These are phyloP conservation scores for Papilio gigon DNA, from an alignment of 2,888 invertebrate genomes.

Conservation along the genomic window DNA sequence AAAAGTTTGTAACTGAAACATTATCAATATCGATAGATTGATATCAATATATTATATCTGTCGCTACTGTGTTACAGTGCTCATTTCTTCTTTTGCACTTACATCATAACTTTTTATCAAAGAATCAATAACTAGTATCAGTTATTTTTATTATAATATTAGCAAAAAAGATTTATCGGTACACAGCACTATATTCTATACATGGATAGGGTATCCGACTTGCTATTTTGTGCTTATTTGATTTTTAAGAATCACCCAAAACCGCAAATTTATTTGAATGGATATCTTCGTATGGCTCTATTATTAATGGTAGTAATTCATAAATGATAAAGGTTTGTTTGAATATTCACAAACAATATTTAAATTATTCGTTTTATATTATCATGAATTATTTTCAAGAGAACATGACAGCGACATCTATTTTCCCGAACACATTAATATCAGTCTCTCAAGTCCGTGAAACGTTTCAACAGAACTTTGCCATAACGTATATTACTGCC, in stretches of 20 bases:
- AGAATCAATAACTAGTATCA: not conserved
- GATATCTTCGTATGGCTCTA: too few relatives aligned
- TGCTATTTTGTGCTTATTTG: too few relatives aligned
- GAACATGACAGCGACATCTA: slow-evolving; percentile 17
- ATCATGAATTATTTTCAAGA: not conserved
- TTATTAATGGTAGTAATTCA: too few relatives aligned
- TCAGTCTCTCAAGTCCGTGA: not conserved
- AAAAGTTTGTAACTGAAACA: not conserved
- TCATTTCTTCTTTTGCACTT: not conserved
- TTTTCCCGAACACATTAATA: slow-evolving; percentile 9
- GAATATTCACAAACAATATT: too few relatives aligned
- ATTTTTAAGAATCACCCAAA: too few relatives aligned
- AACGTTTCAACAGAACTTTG: not conserved
- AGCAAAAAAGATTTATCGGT: not conserved
- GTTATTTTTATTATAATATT: not conserved
- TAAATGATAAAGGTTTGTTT: too few relatives aligned
- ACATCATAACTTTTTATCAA: not conserved
- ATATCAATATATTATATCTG: slow-evolving; percentile 1
- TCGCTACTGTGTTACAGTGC: slow-evolving; percentile 23
- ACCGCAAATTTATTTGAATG: too few relatives aligned
- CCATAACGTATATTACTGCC: not conserved
- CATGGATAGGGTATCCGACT: too few relatives aligned
- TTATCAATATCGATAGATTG: slow-evolving; percentile 6
- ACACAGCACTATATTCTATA: too few relatives aligned
- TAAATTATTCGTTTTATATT: too few relatives aligned